phyloP scores from a whole-genome alignment of 2,797 vertebrate species.

The Enteromius trimaculatus region DNA sequence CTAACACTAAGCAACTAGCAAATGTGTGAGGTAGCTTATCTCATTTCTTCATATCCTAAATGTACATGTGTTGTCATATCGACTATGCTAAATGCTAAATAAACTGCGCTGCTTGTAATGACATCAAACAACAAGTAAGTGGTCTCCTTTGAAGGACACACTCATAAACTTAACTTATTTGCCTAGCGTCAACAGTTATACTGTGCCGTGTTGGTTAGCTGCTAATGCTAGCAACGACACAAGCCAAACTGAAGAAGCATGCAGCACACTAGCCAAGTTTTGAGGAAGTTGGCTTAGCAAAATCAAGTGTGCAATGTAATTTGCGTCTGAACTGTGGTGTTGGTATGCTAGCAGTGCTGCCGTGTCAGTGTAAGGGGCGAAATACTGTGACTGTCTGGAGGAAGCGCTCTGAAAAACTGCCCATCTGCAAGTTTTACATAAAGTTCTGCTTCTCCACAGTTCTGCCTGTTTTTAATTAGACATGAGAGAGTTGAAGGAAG shows the following conservation, averaged over 20 bases:
- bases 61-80: neutral
- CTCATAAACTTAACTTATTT: constrained; percentile 11
- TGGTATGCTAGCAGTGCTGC: neutral
- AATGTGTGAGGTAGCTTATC: neutral
- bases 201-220: neutral
- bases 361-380: neutral
- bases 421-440: constrained; percentile 7
- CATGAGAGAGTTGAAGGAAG: neutral
- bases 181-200: neutral
- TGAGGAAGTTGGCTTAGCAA: neutral
- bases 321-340: neutral
- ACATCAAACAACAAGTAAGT: constrained; percentile 10
- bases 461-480: neutral
- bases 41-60: neutral
- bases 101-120: constrained; percentile 16
- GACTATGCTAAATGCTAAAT: neutral
- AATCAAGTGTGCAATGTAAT: neutral
- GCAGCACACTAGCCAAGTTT: neutral
- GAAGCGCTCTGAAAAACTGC: neutral
- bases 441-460: neutral
- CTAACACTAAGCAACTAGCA: neutral
- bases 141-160: constrained; percentile 25
- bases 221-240: neutral
- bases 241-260: neutral
- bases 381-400: neutral